These are phyloP conservation scores for Pachydiplax longipennis DNA, from an alignment of 2,888 invertebrate species.

Conservation along the genomic window DNA sequence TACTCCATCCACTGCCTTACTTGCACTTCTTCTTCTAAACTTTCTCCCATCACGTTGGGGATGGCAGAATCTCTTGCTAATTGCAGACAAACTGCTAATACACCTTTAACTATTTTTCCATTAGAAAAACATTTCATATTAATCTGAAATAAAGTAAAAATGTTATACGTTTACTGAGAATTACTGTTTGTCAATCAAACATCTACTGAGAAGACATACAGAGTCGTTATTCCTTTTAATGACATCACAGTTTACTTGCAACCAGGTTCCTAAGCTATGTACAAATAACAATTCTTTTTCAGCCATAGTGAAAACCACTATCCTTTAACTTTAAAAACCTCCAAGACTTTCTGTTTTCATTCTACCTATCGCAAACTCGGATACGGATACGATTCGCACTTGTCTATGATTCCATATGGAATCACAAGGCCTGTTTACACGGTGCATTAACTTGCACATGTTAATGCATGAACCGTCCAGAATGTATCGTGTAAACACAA, in stretches of 20 bases:
- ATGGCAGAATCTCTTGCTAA: constrained; percentile 61
- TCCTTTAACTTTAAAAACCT: too few species aligned
- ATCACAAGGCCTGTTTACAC: too few species aligned
- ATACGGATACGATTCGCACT: too few species aligned
- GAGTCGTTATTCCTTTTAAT: neutral
- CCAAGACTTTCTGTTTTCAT: too few species aligned
- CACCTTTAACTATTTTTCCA: neutral
- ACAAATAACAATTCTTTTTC: neutral
- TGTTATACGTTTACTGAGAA: neutral
- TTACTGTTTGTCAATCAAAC: neutral
- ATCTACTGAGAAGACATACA: neutral
- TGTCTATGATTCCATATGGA: too few species aligned
- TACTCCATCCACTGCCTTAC: constrained; percentile 75
- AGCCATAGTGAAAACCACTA: neutral
- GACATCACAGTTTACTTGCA: neutral
- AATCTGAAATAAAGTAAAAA: neutral
- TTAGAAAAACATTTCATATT: neutral
- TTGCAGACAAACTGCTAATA: neutral
- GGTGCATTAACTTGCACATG: too few species aligned
- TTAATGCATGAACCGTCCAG: too few species aligned
- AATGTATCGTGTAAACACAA: too few species aligned
- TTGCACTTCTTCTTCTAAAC: constrained; percentile 58
- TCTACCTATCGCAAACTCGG: too few species aligned
- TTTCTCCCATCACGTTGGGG: constrained; percentile 57
- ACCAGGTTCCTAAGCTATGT: neutral